Evolutionary conservation across 2,797 vertebrate genomes (phyloP).

Genomic region (Poeciliopsis presidionis): DNA sequence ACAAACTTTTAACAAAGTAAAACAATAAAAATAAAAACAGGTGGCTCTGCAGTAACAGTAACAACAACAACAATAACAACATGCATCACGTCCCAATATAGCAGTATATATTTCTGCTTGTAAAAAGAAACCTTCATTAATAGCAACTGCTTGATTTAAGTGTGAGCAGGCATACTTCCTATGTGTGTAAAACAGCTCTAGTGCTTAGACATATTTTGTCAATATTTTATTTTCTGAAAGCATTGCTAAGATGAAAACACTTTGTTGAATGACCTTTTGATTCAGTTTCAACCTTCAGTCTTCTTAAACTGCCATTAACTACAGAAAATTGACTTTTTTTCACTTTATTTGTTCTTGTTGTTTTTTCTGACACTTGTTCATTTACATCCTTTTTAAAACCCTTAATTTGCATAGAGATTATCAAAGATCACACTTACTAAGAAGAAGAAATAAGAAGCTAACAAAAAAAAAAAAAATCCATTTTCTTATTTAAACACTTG

Average conservation of each 20-base stretch:
- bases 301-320: background rate
- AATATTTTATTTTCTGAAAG: background rate
- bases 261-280: background rate
- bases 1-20: background rate
- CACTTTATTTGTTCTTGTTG: background rate
- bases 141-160: background rate
- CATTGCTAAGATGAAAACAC: background rate
- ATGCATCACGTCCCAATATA: background rate
- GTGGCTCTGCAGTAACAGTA: background rate
- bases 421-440: background rate
- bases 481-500: background rate
- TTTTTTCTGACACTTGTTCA: background rate
- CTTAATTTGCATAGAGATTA: background rate
- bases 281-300: background rate
- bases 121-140: background rate
- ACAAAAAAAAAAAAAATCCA: background rate
- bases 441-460: background rate
- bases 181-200: background rate
- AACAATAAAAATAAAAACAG: background rate
- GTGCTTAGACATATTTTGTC: background rate
- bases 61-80: too few species aligned
- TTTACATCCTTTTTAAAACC: background rate
- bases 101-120: background rate
- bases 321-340: background rate
- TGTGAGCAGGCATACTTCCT: background rate